Evolutionary conservation across 1,140 invertebrate species (phyloP).

Genomic region (Lepidurus arcticus): DNA sequence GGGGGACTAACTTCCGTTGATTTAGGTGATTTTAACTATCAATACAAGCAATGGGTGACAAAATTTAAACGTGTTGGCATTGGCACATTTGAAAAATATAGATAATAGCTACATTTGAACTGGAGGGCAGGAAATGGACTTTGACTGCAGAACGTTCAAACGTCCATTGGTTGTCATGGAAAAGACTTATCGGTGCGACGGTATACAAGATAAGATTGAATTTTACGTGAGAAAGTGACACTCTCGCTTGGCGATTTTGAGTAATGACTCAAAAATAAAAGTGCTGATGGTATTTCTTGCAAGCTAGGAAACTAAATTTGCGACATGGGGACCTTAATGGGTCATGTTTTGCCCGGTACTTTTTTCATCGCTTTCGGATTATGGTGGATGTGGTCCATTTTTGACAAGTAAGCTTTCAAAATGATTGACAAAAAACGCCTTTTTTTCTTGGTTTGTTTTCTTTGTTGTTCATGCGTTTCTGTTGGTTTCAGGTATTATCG

Average conservation of each 20-base stretch:
- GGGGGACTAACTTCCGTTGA: no score
- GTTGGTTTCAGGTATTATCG: conserved; percentile 41
- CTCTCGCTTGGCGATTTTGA: neutral
- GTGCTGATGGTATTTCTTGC: no score
- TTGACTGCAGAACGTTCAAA: no score
- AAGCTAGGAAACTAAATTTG: no score
- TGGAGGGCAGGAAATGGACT: no score
- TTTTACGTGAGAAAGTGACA: neutral
- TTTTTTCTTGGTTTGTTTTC: neutral
- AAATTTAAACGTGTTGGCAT: no score
- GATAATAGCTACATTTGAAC: no score
- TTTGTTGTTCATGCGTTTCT: conserved; percentile 6
- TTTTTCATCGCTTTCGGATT: conserved; percentile 49
- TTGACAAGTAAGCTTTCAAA: conserved; percentile 38
- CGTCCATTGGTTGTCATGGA: neutral
- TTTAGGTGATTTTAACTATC: no score
- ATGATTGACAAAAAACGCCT: neutral
- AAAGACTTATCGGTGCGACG: neutral
- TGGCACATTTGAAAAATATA: no score
- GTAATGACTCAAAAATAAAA: neutral
- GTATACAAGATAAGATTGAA: neutral
- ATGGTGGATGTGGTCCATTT: conserved; percentile 48
- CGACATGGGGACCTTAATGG: conserved; percentile 47
- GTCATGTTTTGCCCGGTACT: conserved; percentile 50
- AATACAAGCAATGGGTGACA: no score